A percentile compares a stretch with the other conserved stretches of the same genome.
Evolutionary conservation across 2,888 invertebrate genomes (phyloP).

Genomic region (Stramonita haemastoma): DNA sequence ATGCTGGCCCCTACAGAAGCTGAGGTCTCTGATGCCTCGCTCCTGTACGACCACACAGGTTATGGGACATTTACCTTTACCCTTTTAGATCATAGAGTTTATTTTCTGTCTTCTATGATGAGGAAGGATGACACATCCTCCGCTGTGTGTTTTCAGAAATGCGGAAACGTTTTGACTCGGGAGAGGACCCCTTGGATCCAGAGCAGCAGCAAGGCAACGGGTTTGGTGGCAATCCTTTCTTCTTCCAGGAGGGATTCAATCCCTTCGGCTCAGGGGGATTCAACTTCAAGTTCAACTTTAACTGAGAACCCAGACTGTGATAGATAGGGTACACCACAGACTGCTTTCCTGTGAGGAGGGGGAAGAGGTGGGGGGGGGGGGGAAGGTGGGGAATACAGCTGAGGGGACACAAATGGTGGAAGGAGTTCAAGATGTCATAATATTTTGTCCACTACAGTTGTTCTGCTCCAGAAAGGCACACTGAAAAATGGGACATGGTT

Average conservation of each 20-base stretch:
- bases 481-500: no score
- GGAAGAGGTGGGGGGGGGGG: background rate
- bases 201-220: slow-evolving; percentile 82
- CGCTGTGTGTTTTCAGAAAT: slow-evolving; percentile 85
- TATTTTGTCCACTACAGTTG: no score
- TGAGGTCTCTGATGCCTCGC: no score
- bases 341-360: background rate
- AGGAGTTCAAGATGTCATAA: no score
- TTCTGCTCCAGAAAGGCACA: no score
- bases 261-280: slow-evolving; percentile 84
- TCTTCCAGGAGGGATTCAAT: slow-evolving; percentile 75
- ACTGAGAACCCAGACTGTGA: slow-evolving; percentile 76
- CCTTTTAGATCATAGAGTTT: no score
- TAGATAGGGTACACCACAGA: background rate
- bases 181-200: slow-evolving; percentile 97
- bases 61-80: no score
- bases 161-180: slow-evolving; percentile 93
- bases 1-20: no score
- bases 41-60: no score
- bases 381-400: background rate
- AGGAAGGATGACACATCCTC: background rate
- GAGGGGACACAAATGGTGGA: background rate
- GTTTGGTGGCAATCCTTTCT: slow-evolving; percentile 64
- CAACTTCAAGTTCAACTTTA: slow-evolving; percentile 98
- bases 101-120: background rate